Percentiles rank a stretch among this genome's conserved stretches.
These are phyloP conservation scores for Mallotus villosus DNA, from an alignment of 2,797 vertebrate genomes.

Conservation along the genomic window DNA sequence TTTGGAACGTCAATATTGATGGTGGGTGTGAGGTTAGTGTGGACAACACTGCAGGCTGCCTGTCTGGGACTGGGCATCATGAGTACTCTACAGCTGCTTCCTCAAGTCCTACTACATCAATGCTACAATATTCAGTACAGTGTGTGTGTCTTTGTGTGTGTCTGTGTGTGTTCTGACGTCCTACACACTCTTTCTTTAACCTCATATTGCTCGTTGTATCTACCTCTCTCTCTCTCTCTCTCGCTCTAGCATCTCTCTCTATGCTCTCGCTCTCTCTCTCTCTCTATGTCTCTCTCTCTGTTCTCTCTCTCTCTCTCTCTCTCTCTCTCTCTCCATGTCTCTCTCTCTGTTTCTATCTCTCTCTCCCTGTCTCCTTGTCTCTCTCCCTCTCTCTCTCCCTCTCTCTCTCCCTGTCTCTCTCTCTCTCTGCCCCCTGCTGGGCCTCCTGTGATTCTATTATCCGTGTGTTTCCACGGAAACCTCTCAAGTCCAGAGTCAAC, in stretches of 20 bases:
- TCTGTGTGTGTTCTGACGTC: too few relatives aligned
- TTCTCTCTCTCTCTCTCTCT: slow-evolving; percentile 23
- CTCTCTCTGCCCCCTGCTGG: slow-evolving; percentile 4
- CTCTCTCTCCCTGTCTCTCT: too few relatives aligned
- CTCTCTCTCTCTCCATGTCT: too few relatives aligned
- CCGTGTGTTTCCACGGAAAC: slow-evolving; percentile 51
- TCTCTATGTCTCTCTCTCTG: neutral
- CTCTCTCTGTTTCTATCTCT: neutral
- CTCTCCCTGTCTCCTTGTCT: neutral
- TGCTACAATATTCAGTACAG: too few relatives aligned
- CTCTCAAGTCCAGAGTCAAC: slow-evolving; percentile 22
- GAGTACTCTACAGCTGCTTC: too few relatives aligned
- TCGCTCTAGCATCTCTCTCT: too few relatives aligned
- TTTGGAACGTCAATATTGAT: slow-evolving; percentile 48
- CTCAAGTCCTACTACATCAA: too few relatives aligned
- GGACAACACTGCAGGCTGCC: slow-evolving; percentile 35
- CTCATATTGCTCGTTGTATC: slow-evolving; percentile 14
- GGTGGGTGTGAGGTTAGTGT: slow-evolving; percentile 22
- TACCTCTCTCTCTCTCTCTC: neutral
- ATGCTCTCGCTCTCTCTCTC: neutral
- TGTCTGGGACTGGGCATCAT: slow-evolving; percentile 21
- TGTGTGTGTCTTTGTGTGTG: too few relatives aligned
- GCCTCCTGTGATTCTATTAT: slow-evolving; percentile 48
- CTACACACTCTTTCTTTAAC: slow-evolving; percentile 17
- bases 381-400: slow-evolving; percentile 20